Evolutionary conservation across 92 coral and sea anemone species (phyloP), one percentile per base, ranked within the genome.

Genomic region (Phenganax stokvisi): DNA sequence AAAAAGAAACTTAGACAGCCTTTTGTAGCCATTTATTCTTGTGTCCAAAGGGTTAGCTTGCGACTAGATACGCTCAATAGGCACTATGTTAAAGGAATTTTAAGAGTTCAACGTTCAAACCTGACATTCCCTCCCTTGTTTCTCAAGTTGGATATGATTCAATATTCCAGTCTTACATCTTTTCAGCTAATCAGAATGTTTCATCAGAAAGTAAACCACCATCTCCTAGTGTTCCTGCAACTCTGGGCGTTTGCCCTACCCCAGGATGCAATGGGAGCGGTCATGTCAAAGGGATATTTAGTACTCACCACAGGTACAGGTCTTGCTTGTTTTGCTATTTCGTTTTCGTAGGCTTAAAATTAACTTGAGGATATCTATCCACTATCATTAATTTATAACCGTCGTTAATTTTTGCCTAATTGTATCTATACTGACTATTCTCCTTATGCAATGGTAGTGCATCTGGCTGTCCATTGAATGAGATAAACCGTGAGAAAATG

Each of bases 391-490:
- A 9, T n/a, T 17, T 0, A 9, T 72, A 47, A 27, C 53, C 16
- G 9, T 72, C 16, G 28, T 72, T 37, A 52, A 31, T 71, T 11
- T 0, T 31, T 44, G n/a, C 3, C 0, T 7, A 59, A 13, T 59
- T 59, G 65, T 59, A 59, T 6, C 7, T 59, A 1, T 13, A 59
- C 65, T 25, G 27, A 7, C 16, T 71, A 37, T 12, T 12, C 15
- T 59, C 31, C 51, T 12, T 7, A 11, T 71, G 77, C 54, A 37
- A 11, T 16, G 72, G 28, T 75, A 93, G 97, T 83, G 84, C 89
- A 27, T 91, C 98, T 75, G 98, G 97, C 59, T 91, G 97, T 80
- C 97, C 97, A 28, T 79, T 86, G 60, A 86, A 89, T 75, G 97
- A 93, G 67, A 90, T 89, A 20, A 93, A 91, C 81, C 77, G 85